Evolutionary conservation across 2,797 vertebrate species (phyloP).

Genomic region (Paramormyrops hopkinsi): DNA sequence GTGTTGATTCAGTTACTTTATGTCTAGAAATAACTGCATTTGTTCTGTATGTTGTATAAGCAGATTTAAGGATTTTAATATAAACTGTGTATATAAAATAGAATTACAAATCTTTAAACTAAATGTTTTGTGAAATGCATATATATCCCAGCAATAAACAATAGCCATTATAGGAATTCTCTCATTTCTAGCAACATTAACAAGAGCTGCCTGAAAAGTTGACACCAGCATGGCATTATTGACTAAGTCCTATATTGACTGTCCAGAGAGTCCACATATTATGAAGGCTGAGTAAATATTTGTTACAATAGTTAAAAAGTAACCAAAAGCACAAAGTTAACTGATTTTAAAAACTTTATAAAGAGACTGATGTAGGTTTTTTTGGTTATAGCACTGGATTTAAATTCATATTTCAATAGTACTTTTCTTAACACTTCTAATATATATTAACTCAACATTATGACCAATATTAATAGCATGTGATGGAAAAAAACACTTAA

Average conservation of each 20-base stretch:
- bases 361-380: not conserved
- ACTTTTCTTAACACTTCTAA: not conserved
- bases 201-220: not conserved
- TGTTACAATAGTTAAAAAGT: slow-evolving; percentile 58
- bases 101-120: not conserved
- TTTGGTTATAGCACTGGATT: not conserved
- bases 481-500: not conserved
- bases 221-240: not conserved
- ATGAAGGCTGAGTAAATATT: slow-evolving; percentile 72
- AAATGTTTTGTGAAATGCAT: not conserved
- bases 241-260: slow-evolving; percentile 5
- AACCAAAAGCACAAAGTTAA: slow-evolving; percentile 38
- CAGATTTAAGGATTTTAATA: not conserved
- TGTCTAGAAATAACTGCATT: not conserved
- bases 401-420: not conserved
- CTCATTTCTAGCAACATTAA: not conserved
- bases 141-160: slow-evolving; percentile 11
- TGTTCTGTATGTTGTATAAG: not conserved
- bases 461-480: not conserved
- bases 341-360: not conserved
- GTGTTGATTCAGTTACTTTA: not conserved
- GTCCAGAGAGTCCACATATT: slow-evolving; percentile 22
- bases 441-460: not conserved
- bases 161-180: slow-evolving; percentile 10
- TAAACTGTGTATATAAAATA: not conserved